Evolutionary conservation across 92 coral and sea anemone species (phyloP), one percentile per base, ranked within the genome.

Genomic region (Bergia puertoricense): DNA sequence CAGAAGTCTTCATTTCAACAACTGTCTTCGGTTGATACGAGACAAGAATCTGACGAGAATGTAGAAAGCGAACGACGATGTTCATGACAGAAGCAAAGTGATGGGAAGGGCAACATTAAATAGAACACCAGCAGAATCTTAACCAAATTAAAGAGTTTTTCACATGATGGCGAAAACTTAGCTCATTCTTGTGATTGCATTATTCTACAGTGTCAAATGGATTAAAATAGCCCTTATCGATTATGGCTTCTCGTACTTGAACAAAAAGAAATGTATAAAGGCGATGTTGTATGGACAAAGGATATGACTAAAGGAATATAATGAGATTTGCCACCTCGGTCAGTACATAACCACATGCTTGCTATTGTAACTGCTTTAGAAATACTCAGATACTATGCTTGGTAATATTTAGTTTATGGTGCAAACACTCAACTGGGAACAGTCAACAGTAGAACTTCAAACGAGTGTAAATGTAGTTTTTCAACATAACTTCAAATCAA

Each of bases 251-350:
- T n/a, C 15, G 36, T 56, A 68, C 48, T 80, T 37, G 65, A 50
- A 80, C 85, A 59, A 80, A 80, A 79, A 42, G n/a, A 45, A 79
- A 79, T 23, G 67, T 79, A 36, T 8, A 9, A 50, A 54, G 65
- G 40, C 59, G 73, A 38, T n/a, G 30, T 59, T 83, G 86, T 9
- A 69, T 84, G 66, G 77, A 84, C 87, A 84, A 84, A 69, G 78
- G 78, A 23, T 8, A 4, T 14, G 68, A 69, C 87, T 11, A 84
- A 71, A 84, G 62, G 78, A 11, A n/a, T 67, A 68, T 68, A 13
- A 83, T 67, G 46, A 41, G 30, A 4, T 23, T 48, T 69, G 39
- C 44, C 41, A 15, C 15, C 18, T 82, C 14, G 79, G 87, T 84
- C 44, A 84, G 87, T 84, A 84, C 43, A 18, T 68, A 37, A 13